Evolutionary conservation across 2,888 invertebrate species (phyloP), one percentile per base, ranked within the genome.

Genomic region (Lacanobia oleracea): DNA sequence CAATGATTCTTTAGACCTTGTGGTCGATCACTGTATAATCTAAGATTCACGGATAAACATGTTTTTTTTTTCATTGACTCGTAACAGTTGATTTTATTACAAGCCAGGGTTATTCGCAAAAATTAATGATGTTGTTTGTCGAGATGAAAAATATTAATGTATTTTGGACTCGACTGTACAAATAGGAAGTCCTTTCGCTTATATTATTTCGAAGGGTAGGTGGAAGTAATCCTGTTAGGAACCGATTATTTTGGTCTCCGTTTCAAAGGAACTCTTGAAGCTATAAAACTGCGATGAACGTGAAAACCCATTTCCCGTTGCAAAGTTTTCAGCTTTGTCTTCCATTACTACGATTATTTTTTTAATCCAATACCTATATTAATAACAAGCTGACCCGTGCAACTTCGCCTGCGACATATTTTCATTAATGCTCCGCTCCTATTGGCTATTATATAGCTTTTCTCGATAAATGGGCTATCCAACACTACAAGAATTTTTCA

Each of bases 1-100:
- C 57, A 59, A 53, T 63, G 48, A 50, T 57, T n/a, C n/a, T n/a
- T n/a, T 54, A 72, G 68, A 61, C 60, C 69, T 78, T 82, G 82
- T 50, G 48, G 51, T 63, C 53, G 50, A 54, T 67, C 33, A 76
- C 7, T 40, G 8, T 56, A 51, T 48, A 37, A 68, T 66, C 63
- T 45, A 45, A 68, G 68, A 77, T 66, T 63, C 33, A 67, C 43
- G 14, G 18, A 51, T 18, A 61, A 63, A 63, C 56, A n/a, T 16
- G 33, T 48, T 50, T 27, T 51, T 56, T n/a, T 64, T 43, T 53
- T 66, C 12, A 56, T 18, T 27, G n/a, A 18, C 14, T 56, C 23
- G 12, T 59, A 33, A 45, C 60, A 33, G 18, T 50, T 54, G 57
- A 53, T 61, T 76, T 53, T 43, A 23, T 67, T 62, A 71, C 14